Base-by-base conservation (phyloP, 2,797 vertebrate species). In the Lycodopsis pacificus region DNA sequence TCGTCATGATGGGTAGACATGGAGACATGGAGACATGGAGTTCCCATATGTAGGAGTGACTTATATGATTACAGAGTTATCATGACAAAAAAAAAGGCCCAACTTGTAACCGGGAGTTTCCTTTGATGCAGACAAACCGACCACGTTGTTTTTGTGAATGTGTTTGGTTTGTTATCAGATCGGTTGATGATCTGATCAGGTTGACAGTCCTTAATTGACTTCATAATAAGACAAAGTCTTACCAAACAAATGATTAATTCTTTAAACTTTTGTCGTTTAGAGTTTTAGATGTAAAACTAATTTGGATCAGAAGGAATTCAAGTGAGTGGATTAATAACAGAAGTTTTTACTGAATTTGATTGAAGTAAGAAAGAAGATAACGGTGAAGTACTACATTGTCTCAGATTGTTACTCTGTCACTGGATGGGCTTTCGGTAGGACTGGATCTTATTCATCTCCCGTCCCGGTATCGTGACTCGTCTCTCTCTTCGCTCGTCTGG, bases 241-340 rank as follows among this genome's bases (percentile, higher is more conserved):
- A 30, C 5, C 2, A 17, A 19, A 48, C 46, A 10, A 48, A 17
- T 48, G 2, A 48, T 17, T 7, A 1, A 48, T 48, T 48, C 30
- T 32, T 20, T 34, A 32, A 10, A 40, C 46, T 61, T 65, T 40
- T 51, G 5, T 75, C 63, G 66, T 62, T 42, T 38, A 36, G 65
- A 82, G 62, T 65, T 84, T 76, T 48, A 73, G 74, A 74, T 30
- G 46, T 65, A 22, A 73, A 78, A 75, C 62, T 73, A 70, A 84
- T 75, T 63, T 77, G 30, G 19, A 57, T 63, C 66, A 76, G 56
- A 83, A 36, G 46, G 66, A 64, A 73, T 78, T 62, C 70, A 80
- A 77, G 68, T 76, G 78, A 71, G 54, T 68, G 75, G 81, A 79
- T 84, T 84, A 80, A 42, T 27, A 49, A 62, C 51, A 75, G 68